Conservation (phyloP, 2,797 vertebrate genomes). For the Periophthalmus magnuspinnatus region DNA sequence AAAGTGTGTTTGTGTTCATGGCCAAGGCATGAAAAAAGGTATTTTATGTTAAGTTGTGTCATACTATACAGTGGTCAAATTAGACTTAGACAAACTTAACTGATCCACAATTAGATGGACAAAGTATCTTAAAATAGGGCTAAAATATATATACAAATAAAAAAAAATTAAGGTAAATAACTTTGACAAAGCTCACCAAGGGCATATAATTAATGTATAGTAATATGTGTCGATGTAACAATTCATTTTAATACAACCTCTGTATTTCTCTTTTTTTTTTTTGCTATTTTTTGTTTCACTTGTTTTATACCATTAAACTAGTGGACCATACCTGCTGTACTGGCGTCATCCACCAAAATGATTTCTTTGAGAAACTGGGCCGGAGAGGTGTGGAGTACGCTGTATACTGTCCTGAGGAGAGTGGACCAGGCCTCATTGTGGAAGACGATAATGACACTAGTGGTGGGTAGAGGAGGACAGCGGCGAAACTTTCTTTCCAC, state of each 20-base stretch:
- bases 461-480: constrained; percentile 86
- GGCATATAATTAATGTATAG: background rate
- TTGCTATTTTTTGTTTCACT: background rate
- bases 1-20: too few relatives aligned
- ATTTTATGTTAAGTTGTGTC: too few relatives aligned
- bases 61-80: too few relatives aligned
- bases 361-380: constrained; percentile 87
- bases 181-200: background rate
- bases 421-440: constrained; percentile 97
- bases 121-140: too few relatives aligned
- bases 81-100: too few relatives aligned
- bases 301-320: background rate
- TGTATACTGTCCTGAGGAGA: constrained; percentile 90
- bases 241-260: too few relatives aligned
- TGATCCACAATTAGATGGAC: too few relatives aligned
- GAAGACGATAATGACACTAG: constrained; percentile 93
- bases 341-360: constrained; percentile 93
- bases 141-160: too few relatives aligned
- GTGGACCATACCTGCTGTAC: constrained; percentile 79
- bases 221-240: too few relatives aligned
- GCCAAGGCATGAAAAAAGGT: too few relatives aligned
- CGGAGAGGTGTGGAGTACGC: constrained; percentile 87
- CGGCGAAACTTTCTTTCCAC: constrained; percentile 86
- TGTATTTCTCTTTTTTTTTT: too few relatives aligned
- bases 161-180: background rate